Conservation (phyloP, 2,888 invertebrate species). For the Tenthredo scrophulariae region DNA sequence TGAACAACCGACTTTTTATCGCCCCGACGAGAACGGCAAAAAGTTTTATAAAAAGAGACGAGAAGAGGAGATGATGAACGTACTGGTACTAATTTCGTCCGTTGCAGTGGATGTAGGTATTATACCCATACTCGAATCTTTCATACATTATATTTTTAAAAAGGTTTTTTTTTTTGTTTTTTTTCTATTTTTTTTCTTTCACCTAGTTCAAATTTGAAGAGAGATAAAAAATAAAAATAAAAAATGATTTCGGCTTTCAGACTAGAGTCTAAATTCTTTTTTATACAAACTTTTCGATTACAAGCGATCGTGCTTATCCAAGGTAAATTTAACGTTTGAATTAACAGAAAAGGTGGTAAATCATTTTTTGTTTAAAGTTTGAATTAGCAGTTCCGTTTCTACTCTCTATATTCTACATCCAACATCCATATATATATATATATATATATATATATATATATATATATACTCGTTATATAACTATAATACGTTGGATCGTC, state of each 20-base stretch:
- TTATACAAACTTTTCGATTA: too few species aligned
- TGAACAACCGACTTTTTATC: slow-evolving; percentile 31
- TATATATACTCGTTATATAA: background rate
- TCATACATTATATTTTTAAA: background rate
- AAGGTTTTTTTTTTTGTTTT: too few species aligned
- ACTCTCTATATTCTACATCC: too few species aligned
- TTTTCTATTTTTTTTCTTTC: too few species aligned
- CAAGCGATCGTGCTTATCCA: background rate
- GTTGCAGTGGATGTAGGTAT: background rate
- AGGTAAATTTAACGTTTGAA: background rate
- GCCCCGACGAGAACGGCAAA: background rate
- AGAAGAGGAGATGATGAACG: slow-evolving; percentile 13
- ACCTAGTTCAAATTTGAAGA: too few species aligned
- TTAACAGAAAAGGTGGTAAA: background rate
- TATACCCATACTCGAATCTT: background rate
- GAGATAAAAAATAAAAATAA: too few species aligned
- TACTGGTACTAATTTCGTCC: background rate
- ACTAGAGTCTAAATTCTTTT: background rate
- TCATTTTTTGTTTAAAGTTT: background rate
- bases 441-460: too few species aligned
- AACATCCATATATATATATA: too few species aligned
- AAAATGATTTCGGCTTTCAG: background rate
- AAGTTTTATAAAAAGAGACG: background rate
- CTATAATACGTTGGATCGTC: background rate
- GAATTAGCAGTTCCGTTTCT: background rate